phyloP scores from a whole-genome alignment of 64 coral and sea anemone genomes.

The Astreopora myriophthalma region DNA sequence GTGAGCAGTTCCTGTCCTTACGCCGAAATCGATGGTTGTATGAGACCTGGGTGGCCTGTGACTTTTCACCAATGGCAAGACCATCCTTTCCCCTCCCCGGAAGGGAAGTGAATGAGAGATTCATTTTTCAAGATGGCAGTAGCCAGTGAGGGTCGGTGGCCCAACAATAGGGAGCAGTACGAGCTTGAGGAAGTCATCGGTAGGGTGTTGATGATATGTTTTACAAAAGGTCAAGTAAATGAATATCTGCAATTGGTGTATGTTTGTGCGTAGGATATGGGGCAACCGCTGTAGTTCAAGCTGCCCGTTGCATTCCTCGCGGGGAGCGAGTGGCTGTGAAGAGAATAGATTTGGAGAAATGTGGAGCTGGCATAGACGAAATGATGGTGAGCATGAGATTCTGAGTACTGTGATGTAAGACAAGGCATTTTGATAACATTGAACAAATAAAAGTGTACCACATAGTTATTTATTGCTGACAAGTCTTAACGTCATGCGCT shows the following conservation, averaged over 20 bases:
- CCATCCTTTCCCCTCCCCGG: neutral
- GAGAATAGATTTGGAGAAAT: conserved; percentile 98
- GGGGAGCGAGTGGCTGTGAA: conserved; percentile 95
- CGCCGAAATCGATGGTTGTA: too few relatives aligned
- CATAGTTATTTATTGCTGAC: too few relatives aligned
- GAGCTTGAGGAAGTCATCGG: conserved; percentile 98
- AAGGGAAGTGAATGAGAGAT: neutral
- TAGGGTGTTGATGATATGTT: neutral
- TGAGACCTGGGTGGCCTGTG: too few relatives aligned
- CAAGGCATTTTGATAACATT: neutral
- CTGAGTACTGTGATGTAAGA: neutral
- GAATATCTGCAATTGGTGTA: neutral
- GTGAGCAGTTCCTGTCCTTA: too few relatives aligned
- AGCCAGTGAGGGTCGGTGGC: conserved; percentile 89
- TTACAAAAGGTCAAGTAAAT: neutral
- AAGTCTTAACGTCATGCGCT: too few relatives aligned
- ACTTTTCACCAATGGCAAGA: neutral
- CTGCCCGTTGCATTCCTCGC: conserved; percentile 65
- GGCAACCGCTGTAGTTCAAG: conserved; percentile 96
- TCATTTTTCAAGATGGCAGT: conserved; percentile 88
- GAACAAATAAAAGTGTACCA: neutral
- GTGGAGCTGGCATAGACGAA: conserved; percentile 97
- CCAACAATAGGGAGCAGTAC: conserved; percentile 80
- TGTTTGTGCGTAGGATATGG: conserved; percentile 78
- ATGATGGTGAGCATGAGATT: conserved; percentile 84